Evolutionary conservation across 1,140 invertebrate species (phyloP).

Genomic region (Choristoneura fumiferana): DNA sequence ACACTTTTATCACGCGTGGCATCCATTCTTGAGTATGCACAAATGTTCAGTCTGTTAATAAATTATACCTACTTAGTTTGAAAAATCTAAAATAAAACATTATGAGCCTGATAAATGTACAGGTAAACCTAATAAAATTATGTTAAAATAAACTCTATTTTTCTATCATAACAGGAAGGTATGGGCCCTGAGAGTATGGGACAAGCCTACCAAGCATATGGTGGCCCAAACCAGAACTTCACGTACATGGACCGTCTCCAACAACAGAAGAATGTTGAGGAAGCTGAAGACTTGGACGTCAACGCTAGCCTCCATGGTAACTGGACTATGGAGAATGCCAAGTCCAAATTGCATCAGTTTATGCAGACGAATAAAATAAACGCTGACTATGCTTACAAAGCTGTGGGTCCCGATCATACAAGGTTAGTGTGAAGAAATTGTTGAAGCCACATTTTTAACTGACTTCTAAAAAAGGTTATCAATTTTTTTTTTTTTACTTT

Average conservation of each 20-base stretch:
- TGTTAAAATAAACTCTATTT: neutral
- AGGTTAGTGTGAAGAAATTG: constrained; percentile 89
- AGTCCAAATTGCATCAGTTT: constrained; percentile 97
- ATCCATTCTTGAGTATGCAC: too few species aligned
- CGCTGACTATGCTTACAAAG: constrained; percentile 94
- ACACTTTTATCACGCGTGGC: too few species aligned
- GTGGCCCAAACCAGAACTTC: constrained; percentile 77
- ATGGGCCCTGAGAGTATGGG: constrained; percentile 86
- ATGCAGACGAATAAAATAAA: constrained; percentile 94
- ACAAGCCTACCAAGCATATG: constrained; percentile 84
- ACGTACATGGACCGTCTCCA: constrained; percentile 89
- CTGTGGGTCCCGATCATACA: constrained; percentile 95
- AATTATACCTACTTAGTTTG: too few species aligned
- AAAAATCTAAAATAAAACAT: too few species aligned
- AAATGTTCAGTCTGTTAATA: too few species aligned
- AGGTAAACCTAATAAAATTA: too few species aligned
- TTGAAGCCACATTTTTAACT: too few species aligned
- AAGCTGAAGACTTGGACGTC: constrained; percentile 95
- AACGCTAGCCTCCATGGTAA: constrained; percentile 97
- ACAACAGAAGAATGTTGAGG: constrained; percentile 88
- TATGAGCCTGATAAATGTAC: too few species aligned
- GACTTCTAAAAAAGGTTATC: too few species aligned
- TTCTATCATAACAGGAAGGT: constrained; percentile 79
- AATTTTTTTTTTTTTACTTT: too few species aligned
- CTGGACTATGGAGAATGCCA: constrained; percentile 98